Conservation (phyloP, 1,140 invertebrate genomes). For the Platorchestia sp. region DNA sequence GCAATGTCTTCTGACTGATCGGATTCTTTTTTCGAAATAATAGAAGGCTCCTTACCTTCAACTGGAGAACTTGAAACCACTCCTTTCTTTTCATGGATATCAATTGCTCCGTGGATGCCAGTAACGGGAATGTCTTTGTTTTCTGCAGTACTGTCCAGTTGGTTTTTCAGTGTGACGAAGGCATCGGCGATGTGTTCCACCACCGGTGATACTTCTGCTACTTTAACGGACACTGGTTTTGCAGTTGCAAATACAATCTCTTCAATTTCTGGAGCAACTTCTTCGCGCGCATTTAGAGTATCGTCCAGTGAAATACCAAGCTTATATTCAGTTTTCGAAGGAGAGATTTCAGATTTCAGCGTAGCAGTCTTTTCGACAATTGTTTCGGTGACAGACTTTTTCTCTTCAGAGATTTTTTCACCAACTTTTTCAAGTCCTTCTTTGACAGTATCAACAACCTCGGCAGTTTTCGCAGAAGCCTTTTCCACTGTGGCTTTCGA, state of each 20-base stretch:
- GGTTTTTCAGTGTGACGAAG: neutral
- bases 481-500: neutral
- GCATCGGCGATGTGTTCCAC: neutral
- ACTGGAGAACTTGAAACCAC: neutral
- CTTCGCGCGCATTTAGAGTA: neutral
- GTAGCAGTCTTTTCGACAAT: neutral
- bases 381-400: neutral
- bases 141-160: neutral
- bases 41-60: neutral
- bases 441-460: neutral
- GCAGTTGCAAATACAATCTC: neutral
- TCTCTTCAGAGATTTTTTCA: neutral
- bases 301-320: neutral
- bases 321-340: neutral
- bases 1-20: neutral
- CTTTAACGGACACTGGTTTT: neutral
- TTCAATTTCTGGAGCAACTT: neutral
- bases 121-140: neutral
- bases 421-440: neutral
- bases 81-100: neutral
- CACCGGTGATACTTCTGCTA: neutral
- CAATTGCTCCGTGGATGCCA: constrained; percentile 16
- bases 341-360: neutral
- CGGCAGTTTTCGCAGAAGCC: neutral
- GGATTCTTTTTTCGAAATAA: neutral